phyloP scores from a whole-genome alignment of 2,888 invertebrate genomes.

The Oligia fasciuncula region DNA sequence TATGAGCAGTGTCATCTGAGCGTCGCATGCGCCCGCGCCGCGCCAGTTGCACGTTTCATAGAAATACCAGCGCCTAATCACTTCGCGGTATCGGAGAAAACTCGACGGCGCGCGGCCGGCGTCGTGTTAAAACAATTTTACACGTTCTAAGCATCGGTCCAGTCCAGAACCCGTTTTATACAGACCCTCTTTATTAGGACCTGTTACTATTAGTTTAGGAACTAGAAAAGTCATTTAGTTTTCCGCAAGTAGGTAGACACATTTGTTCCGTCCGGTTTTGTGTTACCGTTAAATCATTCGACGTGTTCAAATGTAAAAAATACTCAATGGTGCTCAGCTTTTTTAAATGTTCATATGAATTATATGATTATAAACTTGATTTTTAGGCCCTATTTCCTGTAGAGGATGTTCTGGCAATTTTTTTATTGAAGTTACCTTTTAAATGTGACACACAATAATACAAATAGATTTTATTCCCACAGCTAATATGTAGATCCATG shows the following conservation, averaged over 20 bases:
- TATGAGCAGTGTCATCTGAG: constrained; percentile 55
- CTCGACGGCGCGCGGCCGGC: constrained; percentile 24
- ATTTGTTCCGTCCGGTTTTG: constrained; percentile 47
- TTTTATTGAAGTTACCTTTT: constrained; percentile 44
- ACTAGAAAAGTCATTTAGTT: constrained; percentile 55
- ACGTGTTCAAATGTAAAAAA: constrained; percentile 20
- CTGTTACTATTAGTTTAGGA: constrained; percentile 50
- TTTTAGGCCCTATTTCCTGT: constrained; percentile 52
- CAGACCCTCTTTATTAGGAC: constrained; percentile 42
- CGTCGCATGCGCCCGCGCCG: constrained; percentile 43
- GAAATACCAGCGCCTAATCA: constrained; percentile 62
- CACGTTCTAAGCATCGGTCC: constrained; percentile 51
- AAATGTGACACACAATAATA: background rate
- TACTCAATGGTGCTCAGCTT: constrained; percentile 8
- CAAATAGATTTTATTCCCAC: background rate
- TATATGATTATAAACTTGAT: constrained; percentile 25
- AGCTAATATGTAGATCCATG: background rate
- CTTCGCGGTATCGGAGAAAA: constrained; percentile 67
- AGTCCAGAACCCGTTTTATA: constrained; percentile 52
- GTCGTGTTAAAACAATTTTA: constrained; percentile 66
- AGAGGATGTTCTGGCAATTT: constrained; percentile 24
- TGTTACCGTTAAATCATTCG: constrained; percentile 31
- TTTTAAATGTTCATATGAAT: constrained; percentile 34
- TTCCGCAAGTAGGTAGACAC: constrained; percentile 36
- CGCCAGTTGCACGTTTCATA: constrained; percentile 52